Evolutionary conservation across 1,140 invertebrate species (phyloP).

Genomic region (Whitmania pigra): DNA sequence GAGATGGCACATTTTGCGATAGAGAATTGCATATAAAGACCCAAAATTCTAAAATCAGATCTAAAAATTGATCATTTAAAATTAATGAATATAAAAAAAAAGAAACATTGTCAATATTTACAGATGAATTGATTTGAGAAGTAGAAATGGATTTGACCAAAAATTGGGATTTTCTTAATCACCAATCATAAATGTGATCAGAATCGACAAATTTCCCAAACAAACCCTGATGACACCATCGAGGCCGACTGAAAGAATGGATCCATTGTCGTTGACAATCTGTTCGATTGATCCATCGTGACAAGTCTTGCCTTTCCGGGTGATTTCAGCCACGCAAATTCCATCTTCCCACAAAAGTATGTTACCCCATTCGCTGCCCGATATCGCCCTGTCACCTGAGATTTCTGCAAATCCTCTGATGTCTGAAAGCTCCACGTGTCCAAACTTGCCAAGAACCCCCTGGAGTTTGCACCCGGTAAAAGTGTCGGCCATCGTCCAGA

Average conservation of each 20-base stretch:
- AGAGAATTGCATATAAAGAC: no score
- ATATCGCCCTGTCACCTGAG: slow-evolving; percentile 64
- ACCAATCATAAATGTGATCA: not conserved
- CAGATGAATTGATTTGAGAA: no score
- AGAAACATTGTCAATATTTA: no score
- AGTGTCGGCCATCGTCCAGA: slow-evolving; percentile 79
- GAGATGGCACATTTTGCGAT: no score
- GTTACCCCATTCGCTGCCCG: slow-evolving; percentile 76
- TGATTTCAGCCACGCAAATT: slow-evolving; percentile 23
- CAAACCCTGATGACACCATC: slow-evolving; percentile 62
- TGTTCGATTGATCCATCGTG: slow-evolving; percentile 60
- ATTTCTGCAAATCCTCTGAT: slow-evolving; percentile 67
- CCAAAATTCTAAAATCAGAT: no score
- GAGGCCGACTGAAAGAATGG: slow-evolving; percentile 53
- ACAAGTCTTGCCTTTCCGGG: slow-evolving; percentile 47
- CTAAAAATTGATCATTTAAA: no score
- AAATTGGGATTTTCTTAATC: not conserved
- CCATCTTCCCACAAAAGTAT: slow-evolving; percentile 75
- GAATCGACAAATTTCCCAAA: not conserved
- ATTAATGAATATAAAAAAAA: no score
- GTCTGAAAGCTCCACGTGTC: slow-evolving; percentile 75
- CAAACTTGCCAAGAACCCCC: slow-evolving; percentile 69
- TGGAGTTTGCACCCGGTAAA: slow-evolving; percentile 79
- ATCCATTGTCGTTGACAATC: slow-evolving; percentile 52
- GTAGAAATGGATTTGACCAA: not conserved